phyloP scores from a whole-genome alignment of 1,140 invertebrate species.

The Formica selysi region DNA sequence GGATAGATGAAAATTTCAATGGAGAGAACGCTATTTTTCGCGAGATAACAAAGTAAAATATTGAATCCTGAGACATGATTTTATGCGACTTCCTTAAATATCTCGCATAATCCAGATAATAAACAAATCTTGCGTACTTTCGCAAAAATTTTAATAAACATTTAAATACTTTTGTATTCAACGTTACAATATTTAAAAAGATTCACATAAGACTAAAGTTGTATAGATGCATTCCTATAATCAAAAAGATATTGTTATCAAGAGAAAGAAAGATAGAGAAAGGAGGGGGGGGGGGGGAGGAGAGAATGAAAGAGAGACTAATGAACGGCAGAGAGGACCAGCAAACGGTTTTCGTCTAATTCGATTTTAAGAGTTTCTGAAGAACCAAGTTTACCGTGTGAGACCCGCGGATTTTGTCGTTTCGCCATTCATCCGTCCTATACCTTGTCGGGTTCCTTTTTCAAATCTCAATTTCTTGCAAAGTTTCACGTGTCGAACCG shows the following conservation, averaged over 20 bases:
- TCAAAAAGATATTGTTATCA: not conserved
- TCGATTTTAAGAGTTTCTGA: constrained; percentile 43
- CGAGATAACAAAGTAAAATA: constrained; percentile 14
- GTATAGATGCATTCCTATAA: not conserved
- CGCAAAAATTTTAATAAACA: too few species aligned
- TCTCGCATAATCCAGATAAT: not conserved
- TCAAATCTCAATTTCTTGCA: constrained; percentile 64
- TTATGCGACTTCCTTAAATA: not conserved
- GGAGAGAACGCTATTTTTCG: not conserved
- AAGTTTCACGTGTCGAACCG: constrained; percentile 61
- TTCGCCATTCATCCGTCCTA: constrained; percentile 26
- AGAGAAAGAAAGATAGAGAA: not conserved
- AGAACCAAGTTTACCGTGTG: constrained; percentile 6
- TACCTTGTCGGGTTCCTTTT: constrained; percentile 21
- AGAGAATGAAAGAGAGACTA: constrained; percentile 19
- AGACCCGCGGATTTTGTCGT: constrained; percentile 38
- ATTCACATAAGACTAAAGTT: too few species aligned
- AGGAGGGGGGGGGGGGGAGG: not conserved
- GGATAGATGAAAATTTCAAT: constrained; percentile 35
- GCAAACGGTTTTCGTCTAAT: constrained; percentile 32
- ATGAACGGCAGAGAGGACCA: constrained; percentile 14
- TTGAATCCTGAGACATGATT: constrained; percentile 1
- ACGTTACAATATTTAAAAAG: too few species aligned
- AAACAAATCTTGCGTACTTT: not conserved
- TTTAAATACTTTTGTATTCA: too few species aligned